A percentile compares a stretch with the other conserved stretches of the same genome.
These are phyloP conservation scores for Epirrita christyi DNA, from an alignment of 2,888 invertebrate genomes.

Conservation along the genomic window DNA sequence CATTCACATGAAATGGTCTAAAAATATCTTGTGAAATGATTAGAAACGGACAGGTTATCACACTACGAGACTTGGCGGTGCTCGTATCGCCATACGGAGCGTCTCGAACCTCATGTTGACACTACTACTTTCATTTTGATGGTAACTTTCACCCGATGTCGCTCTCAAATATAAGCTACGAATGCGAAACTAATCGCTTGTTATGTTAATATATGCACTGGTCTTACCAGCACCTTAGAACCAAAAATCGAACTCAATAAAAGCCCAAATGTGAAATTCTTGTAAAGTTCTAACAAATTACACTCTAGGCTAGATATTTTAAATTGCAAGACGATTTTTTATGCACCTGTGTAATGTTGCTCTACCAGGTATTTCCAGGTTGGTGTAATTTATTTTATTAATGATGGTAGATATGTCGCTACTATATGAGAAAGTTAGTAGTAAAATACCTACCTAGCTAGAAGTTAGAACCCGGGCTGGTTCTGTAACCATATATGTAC, in stretches of 20 bases:
- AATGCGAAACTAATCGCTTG: slow-evolving; percentile 61
- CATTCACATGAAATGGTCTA: background rate
- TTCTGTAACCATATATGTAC: too few species aligned
- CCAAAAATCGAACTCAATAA: background rate
- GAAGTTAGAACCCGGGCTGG: too few species aligned
- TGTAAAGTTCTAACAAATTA: background rate
- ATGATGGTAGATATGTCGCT: too few species aligned
- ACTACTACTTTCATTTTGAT: slow-evolving; percentile 82
- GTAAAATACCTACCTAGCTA: too few species aligned
- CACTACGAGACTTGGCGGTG: slow-evolving; percentile 34
- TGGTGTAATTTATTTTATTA: too few species aligned
- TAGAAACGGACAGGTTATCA: slow-evolving; percentile 71
- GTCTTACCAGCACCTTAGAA: slow-evolving; percentile 22
- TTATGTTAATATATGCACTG: slow-evolving; percentile 30
- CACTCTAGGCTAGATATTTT: too few species aligned
- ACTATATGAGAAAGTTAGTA: too few species aligned
- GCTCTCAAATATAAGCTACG: slow-evolving; percentile 74
- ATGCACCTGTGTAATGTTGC: too few species aligned
- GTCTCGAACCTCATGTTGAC: slow-evolving; percentile 66
- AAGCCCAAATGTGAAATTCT: slow-evolving; percentile 1
- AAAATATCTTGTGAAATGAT: slow-evolving; percentile 56
- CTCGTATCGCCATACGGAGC: slow-evolving; percentile 39
- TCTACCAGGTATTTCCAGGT: too few species aligned
- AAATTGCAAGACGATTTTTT: too few species aligned
- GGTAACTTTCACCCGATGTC: slow-evolving; percentile 77